phyloP scores from a whole-genome alignment of 2,113 vertebrate genomes.

The Todiramphus saurophagus region DNA sequence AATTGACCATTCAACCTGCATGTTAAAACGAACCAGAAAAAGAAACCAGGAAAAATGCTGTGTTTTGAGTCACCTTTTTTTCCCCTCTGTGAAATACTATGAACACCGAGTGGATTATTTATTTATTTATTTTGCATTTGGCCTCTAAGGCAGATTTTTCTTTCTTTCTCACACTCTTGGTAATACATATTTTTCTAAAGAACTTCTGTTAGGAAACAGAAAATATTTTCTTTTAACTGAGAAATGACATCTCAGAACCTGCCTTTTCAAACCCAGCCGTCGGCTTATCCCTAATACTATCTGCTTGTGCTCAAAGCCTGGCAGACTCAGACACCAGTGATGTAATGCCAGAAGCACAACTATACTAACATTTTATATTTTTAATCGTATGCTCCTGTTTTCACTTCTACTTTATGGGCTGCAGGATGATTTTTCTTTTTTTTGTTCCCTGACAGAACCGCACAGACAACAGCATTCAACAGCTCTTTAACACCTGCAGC shows the following conservation, averaged over 20 bases:
- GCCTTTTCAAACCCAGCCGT: background rate
- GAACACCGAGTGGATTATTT: background rate
- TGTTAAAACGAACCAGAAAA: conserved; percentile 55
- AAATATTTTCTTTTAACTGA: background rate
- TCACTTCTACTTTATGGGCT: conserved; percentile 5
- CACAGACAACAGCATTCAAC: conserved; percentile 41
- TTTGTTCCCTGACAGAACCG: conserved; percentile 42
- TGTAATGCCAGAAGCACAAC: conserved; percentile 43
- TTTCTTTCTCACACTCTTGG: background rate
- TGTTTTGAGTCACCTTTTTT: background rate
- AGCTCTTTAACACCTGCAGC: conserved; percentile 59
- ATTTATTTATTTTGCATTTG: background rate
- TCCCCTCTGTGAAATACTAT: background rate
- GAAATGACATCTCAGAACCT: background rate
- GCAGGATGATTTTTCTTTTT: conserved; percentile 5
- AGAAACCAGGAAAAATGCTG: background rate
- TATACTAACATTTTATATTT: conserved; percentile 1
- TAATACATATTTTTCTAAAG: background rate
- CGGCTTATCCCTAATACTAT: background rate
- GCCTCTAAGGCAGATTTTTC: background rate
- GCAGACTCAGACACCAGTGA: background rate
- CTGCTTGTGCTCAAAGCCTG: background rate
- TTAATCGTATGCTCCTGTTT: conserved; percentile 51
- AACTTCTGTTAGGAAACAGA: background rate
- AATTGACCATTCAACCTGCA: conserved; percentile 69